A percentile compares a stretch with the other conserved stretches of the same genome.
These are phyloP conservation scores for Esox lucius DNA, from an alignment of 2,797 vertebrate species.

Conservation along the genomic window DNA sequence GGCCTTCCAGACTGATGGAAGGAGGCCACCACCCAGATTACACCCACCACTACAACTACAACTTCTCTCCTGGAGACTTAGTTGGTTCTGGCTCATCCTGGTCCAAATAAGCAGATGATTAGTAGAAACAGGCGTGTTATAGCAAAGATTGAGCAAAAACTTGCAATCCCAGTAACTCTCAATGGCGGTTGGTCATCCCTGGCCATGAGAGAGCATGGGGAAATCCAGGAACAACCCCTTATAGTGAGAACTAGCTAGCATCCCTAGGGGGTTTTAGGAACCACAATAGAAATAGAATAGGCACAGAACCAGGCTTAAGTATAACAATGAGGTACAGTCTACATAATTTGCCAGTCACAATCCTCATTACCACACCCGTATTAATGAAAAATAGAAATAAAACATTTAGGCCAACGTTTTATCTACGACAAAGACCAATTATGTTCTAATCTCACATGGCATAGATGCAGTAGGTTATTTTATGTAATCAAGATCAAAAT, in stretches of 20 bases:
- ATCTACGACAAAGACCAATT: neutral
- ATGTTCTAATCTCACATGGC: neutral
- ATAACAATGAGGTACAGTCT: neutral
- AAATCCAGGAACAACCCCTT: no score
- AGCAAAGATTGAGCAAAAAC: no score
- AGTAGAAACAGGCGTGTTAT: no score
- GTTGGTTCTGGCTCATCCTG: no score
- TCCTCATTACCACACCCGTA: neutral
- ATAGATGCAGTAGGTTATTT: neutral
- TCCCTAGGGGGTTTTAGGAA: neutral
- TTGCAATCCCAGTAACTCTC: no score
- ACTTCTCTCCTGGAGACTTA: no score
- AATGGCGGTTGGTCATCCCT: no score
- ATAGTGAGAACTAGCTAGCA: no score
- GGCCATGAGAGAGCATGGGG: no score
- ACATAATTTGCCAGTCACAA: neutral
- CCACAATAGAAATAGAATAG: neutral
- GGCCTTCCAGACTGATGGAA: neutral
- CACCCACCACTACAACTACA: no score
- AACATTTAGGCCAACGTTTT: neutral
- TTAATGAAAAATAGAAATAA: neutral
- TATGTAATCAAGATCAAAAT: neutral
- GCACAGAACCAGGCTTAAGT: neutral
- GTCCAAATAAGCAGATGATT: no score
- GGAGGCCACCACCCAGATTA: no score